phyloP scores from a whole-genome alignment of 2,113 vertebrate genomes.

The Apistogramma diplotaenia region DNA sequence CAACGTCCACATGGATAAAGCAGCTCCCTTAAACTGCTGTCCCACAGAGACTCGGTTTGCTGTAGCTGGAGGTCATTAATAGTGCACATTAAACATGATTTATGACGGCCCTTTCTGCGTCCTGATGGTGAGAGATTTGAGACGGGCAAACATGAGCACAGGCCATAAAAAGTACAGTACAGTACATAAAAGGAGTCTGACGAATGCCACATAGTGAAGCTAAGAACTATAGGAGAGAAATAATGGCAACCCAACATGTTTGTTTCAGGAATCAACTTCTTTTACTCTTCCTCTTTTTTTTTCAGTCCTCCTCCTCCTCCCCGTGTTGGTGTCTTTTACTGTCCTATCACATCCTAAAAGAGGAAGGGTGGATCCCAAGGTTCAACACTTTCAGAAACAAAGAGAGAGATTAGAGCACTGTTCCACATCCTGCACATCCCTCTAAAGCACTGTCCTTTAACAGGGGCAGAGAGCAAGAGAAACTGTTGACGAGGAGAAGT shows the following conservation, averaged over 20 bases:
- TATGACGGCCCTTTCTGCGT: background rate
- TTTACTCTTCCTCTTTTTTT: background rate
- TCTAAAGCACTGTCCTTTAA: background rate
- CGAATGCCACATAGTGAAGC: background rate
- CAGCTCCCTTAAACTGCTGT: background rate
- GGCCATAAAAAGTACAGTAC: background rate
- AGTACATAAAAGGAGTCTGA: too few relatives aligned
- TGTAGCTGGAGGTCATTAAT: background rate
- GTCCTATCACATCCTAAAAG: conserved; percentile 23
- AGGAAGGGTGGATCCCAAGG: conserved; percentile 45
- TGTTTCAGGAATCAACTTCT: background rate
- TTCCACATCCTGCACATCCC: conserved; percentile 50
- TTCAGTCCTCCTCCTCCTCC: conserved; percentile 4
- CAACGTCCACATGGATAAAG: background rate
- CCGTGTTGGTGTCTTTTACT: conserved; percentile 12
- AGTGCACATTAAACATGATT: background rate
- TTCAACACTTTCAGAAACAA: background rate
- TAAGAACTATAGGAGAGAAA: background rate
- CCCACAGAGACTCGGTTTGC: background rate
- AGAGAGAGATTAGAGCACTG: background rate
- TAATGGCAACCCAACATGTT: background rate
- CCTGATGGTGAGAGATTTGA: background rate
- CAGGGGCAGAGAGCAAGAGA: background rate
- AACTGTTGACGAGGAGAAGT: background rate
- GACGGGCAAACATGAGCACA: background rate